Evolutionary conservation across 2,888 invertebrate species (phyloP).

Genomic region (Caenorhabditis sp.): DNA sequence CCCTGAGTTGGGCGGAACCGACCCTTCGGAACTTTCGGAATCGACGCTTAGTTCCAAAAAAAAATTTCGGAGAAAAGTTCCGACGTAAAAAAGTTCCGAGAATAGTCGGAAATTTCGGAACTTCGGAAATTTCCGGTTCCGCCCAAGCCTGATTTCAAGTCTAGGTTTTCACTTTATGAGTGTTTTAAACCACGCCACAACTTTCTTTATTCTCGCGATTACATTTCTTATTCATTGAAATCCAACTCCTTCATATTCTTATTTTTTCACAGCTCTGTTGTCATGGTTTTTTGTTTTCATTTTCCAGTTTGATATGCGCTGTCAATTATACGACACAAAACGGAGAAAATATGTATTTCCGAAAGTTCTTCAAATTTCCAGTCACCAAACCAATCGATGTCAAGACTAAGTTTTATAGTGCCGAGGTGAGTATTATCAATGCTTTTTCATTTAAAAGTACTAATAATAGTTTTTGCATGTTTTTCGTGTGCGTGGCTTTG

Average conservation of each 20-base stretch:
- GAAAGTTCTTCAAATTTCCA: slow-evolving; percentile 94
- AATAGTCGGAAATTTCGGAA: too few relatives aligned
- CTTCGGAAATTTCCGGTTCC: background rate
- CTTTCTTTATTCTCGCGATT: background rate
- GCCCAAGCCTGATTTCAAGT: background rate
- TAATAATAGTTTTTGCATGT: slow-evolving; percentile 13
- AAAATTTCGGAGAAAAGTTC: too few relatives aligned
- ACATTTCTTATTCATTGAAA: background rate
- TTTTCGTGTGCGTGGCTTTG: slow-evolving; percentile 14
- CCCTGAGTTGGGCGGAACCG: too few relatives aligned
- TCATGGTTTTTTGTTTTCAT: slow-evolving; percentile 12
- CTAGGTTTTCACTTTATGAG: too few relatives aligned
- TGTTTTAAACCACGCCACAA: too few relatives aligned
- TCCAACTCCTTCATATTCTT: background rate
- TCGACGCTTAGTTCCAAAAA: too few relatives aligned
- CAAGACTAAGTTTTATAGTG: slow-evolving; percentile 94
- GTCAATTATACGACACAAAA: slow-evolving; percentile 85
- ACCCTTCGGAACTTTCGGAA: too few relatives aligned
- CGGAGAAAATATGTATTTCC: slow-evolving; percentile 82
- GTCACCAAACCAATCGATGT: slow-evolving; percentile 97
- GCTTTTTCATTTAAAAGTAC: too few relatives aligned
- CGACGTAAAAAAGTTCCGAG: too few relatives aligned
- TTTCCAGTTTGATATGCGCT: slow-evolving; percentile 86
- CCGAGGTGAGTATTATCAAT: slow-evolving; percentile 76
- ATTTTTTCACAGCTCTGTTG: slow-evolving; percentile 9